phyloP scores from a whole-genome alignment of 2,888 invertebrate genomes.

The Ormyrus thymus region DNA sequence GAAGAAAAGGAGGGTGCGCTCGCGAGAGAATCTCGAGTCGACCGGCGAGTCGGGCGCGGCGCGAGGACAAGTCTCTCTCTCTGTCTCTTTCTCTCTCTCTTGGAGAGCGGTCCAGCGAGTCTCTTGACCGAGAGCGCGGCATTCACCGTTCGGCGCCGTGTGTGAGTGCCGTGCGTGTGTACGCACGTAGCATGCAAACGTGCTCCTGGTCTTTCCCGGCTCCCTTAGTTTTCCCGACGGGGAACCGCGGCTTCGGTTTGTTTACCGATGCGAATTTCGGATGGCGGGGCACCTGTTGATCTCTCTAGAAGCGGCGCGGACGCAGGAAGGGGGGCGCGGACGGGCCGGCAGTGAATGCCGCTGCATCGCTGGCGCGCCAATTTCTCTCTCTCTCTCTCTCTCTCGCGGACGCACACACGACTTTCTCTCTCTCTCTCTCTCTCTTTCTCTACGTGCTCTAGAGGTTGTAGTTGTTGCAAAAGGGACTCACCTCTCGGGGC shows the following conservation, averaged over 20 bases:
- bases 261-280: neutral
- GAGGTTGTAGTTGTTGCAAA: no score
- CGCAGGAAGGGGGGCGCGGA: neutral
- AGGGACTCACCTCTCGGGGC: no score
- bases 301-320: neutral
- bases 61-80: neutral
- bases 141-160: conserved; percentile 13
- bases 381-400: conserved; percentile 20
- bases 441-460: neutral
- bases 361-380: no score
- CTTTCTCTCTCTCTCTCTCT: neutral
- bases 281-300: conserved; percentile 25
- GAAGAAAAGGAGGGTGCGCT: neutral
- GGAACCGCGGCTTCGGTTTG: no score
- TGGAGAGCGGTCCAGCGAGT: conserved; percentile 38
- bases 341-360: neutral
- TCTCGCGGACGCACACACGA: neutral
- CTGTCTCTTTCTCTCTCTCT: neutral
- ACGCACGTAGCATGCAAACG: neutral
- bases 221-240: no score
- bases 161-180: conserved; percentile 2
- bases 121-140: conserved; percentile 33
- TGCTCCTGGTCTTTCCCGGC: neutral
- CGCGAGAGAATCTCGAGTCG: neutral
- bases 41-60: conserved; percentile 1